Evolutionary conservation across 2,797 vertebrate genomes (phyloP), one percentile per base, ranked within the genome.

Genomic region (Falco cherrug): DNA sequence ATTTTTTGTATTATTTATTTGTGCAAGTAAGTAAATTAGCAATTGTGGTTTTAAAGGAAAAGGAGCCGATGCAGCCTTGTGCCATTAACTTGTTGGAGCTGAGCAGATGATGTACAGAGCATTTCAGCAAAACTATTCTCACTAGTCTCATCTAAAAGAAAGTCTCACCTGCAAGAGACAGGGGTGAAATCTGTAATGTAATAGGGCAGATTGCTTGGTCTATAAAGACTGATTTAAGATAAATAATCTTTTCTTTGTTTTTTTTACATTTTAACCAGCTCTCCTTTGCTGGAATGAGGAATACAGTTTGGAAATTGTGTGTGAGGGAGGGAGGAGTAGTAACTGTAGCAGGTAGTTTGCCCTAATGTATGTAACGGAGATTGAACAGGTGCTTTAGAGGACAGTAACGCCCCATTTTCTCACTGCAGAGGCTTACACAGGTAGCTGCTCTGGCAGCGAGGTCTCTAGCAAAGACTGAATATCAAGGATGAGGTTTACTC

Each of bases 21-120:
- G 87, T 87, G 57, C 81, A 79, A n/a, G 88, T 85, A 69, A 94
- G 71, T 81, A 93, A 89, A 95, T 88, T 69, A 85, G 80, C 70
- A 67, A 43, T 81, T 69, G 82, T 85, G 65, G 48, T 77, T 92
- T 90, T 92, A 68, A 92, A 81, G 90, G 86, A 61, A 73, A 78
- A 90, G 92, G 53, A 93, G 93, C 59, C 9, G 10, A 65, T 84
- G 54, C 54, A 84, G 89, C 73, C 25, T 73, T 33, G 82, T 91
- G 89, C 69, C 54, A 67, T 96, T 92, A 93, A 81, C 65, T 92
- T 89, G 89, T 94, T 93, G 81, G 93, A 75, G 48, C 81, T 31
- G 68, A 89, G 87, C 77, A 80, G 94, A 84, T 57, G 86, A 85
- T 81, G 69, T 75, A 59, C 1, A 0, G 35, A 90, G n/a, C 61